Percentiles rank a stretch among this genome's conserved stretches.
Evolutionary conservation across 2,888 invertebrate genomes (phyloP).

Genomic region (Zele albiditarsus): DNA sequence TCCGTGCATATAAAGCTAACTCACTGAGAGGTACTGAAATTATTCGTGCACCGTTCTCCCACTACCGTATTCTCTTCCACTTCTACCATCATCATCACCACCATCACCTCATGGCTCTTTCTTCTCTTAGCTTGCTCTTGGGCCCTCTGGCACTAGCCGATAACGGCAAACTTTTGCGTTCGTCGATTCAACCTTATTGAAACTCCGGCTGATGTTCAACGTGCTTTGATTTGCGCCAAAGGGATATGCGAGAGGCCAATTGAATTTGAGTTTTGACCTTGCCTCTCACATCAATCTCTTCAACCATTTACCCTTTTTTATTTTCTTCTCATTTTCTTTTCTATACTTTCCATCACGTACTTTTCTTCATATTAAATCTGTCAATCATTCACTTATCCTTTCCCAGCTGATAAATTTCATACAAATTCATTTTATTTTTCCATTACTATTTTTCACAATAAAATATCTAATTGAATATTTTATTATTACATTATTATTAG

Average conservation of each 20-base stretch:
- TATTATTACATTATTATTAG: too few species aligned
- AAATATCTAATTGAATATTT: too few species aligned
- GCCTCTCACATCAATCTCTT: neutral
- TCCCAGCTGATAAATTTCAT: neutral
- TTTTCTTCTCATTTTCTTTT: neutral
- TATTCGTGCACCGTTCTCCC: neutral
- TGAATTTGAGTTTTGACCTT: slow-evolving; percentile 25
- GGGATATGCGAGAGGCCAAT: neutral
- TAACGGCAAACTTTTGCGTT: slow-evolving; percentile 22
- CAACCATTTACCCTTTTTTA: neutral
- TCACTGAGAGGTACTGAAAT: slow-evolving; percentile 10
- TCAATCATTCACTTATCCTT: neutral
- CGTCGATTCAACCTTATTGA: slow-evolving; percentile 22
- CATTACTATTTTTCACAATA: neutral
- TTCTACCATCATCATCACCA: neutral
- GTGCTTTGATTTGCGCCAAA: neutral
- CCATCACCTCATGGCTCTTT: neutral
- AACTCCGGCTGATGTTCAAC: slow-evolving; percentile 14
- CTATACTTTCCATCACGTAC: neutral
- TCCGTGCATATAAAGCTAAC: slow-evolving; percentile 3
- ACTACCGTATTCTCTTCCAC: neutral
- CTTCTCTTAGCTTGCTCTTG: neutral
- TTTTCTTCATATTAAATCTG: neutral
- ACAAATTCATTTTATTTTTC: neutral
- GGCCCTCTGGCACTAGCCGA: slow-evolving; percentile 20